Base-by-base conservation (phyloP, 1,140 invertebrate species). In the Papilio glaucus region DNA sequence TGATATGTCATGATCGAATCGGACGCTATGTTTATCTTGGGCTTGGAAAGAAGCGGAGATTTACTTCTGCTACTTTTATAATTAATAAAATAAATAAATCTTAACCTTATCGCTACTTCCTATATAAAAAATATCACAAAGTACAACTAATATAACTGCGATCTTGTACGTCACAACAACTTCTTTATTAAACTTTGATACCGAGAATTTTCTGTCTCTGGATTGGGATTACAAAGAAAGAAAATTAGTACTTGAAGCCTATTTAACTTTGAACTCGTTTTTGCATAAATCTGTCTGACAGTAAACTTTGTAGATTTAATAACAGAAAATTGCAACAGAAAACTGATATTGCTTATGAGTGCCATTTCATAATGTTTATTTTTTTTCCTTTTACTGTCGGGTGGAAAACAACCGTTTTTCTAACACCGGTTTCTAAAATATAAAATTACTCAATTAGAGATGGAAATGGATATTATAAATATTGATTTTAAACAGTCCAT, bases 261-360 rank as follows among this genome's bases (percentile, higher is more conserved):
- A 49, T 49, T 49, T 5, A 49, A 49, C 42, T 49, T 49, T 18
- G 18, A 49, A 15, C 15, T n/a, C 18, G 41, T 42, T 42, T 42
- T 42, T 42, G 13, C 41, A 42, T 6, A n/a, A 42, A 42, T 15
- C n/a, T 49, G 6, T 49, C 42, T 18, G 42, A 49, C 42, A 18
- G 15, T 15, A 49, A 49, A 49, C 42, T 49, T 49, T 7, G 42
- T 49, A 49, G n/a, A 18, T 49, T 49, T 49, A 49, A 49, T 49
- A 15, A 49, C 15, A 49, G 5, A 18, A n/a, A 49, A 15, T 15
- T 49, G 42, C 42, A 49, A 15, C 15, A 49, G n/a, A 49, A 49
- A 49, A n/a, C n/a, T 49, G 15, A 49, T 18, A 49, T 49, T 49
- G 42, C 15, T 49, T 6, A 6, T 18, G 42, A 49, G 6, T 49